A percentile compares a stretch with the other conserved stretches of the same genome.
Conservation (phyloP, 1,140 invertebrate genomes). For the Heliconius melpomene region DNA sequence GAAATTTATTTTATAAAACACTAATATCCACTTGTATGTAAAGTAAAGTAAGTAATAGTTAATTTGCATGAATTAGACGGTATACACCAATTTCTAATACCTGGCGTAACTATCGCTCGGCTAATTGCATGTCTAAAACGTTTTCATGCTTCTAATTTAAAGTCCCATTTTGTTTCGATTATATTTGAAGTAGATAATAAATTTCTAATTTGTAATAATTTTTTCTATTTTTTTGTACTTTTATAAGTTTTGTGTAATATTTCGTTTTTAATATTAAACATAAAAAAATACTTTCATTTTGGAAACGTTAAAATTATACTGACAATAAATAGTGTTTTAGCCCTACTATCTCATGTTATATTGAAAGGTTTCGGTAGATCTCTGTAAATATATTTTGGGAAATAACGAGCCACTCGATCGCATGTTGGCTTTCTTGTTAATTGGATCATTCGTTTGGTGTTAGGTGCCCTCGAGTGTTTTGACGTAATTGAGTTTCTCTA, state of each 20-base stretch:
- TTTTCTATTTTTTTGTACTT: no score
- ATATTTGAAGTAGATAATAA: no score
- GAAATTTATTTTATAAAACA: no score
- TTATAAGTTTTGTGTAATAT: no score
- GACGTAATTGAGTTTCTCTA: conserved; percentile 13
- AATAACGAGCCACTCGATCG: neutral
- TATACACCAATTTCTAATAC: conserved; percentile 3
- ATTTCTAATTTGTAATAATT: no score
- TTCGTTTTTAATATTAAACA: no score
- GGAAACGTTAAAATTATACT: neutral
- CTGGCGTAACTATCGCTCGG: conserved; percentile 23
- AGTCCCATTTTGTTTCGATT: neutral
- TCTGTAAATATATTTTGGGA: conserved; percentile 3
- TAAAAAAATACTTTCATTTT: no score
- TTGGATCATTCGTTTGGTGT: conserved; percentile 6
- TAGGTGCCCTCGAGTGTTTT: neutral
- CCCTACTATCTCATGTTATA: neutral
- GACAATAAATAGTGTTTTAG: neutral
- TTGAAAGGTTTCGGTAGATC: neutral
- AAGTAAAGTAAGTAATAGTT: conserved; percentile 12
- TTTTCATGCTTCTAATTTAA: conserved; percentile 21
- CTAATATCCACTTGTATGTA: no score
- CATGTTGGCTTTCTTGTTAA: conserved; percentile 9
- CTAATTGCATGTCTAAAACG: conserved; percentile 18
- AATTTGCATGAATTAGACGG: conserved; percentile 23